phyloP scores from a whole-genome alignment of 2,888 invertebrate genomes.

The Nemurella pictetii region DNA sequence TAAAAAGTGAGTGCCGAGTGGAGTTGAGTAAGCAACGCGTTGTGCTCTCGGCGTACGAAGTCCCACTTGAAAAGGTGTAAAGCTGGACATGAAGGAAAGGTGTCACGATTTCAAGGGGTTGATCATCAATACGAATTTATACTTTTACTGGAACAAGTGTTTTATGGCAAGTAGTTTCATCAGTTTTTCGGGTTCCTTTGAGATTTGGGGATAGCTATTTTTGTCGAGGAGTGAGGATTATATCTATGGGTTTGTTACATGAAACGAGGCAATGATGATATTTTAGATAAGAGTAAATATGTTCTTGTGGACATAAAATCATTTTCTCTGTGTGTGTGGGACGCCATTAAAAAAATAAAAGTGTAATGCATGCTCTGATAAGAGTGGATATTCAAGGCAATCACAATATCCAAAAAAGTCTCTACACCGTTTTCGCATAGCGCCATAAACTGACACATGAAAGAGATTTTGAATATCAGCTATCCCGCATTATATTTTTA shows the following conservation, averaged over 20 bases:
- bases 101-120: background rate
- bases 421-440: background rate
- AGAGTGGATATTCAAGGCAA: background rate
- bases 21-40: background rate
- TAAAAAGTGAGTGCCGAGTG: conserved; percentile 17
- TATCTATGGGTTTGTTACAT: too few species aligned
- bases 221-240: too few species aligned
- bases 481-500: background rate
- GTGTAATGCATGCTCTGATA: background rate
- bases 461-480: background rate
- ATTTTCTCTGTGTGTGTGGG: background rate
- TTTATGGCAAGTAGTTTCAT: conserved; percentile 6
- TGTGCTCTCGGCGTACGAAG: background rate
- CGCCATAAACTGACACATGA: background rate
- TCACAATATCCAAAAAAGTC: background rate
- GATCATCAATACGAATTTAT: conserved; percentile 7
- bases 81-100: background rate
- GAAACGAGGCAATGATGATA: too few species aligned
- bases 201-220: background rate
- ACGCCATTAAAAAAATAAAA: background rate
- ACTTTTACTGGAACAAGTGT: background rate
- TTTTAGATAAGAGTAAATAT: background rate
- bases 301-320: background rate
- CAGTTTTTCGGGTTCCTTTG: conserved; percentile 7
- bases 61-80: background rate